These are phyloP conservation scores for Drosophila antonietae DNA, from an alignment of 2,888 invertebrate species.

Conservation along the genomic window DNA sequence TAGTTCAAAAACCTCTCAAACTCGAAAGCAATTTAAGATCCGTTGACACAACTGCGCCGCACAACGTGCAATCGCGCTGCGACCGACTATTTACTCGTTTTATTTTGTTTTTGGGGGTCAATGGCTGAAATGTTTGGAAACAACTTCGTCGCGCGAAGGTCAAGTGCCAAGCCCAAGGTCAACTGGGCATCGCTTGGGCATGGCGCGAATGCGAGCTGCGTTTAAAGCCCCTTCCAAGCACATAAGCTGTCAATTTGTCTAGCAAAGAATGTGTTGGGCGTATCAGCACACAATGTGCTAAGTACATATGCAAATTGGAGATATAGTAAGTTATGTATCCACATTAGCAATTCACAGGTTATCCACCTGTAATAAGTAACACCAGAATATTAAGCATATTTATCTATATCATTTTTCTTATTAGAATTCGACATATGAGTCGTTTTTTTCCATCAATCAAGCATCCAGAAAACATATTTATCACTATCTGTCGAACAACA, in stretches of 20 bases:
- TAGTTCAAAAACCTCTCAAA: slow-evolving; percentile 74
- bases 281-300: slow-evolving; percentile 8
- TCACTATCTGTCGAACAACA: background rate
- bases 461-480: background rate
- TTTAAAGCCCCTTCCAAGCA: background rate
- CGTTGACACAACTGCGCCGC: slow-evolving; percentile 67
- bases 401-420: background rate
- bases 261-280: slow-evolving; percentile 8
- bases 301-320: slow-evolving; percentile 17
- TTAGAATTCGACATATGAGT: background rate
- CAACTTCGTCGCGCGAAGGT: slow-evolving; percentile 57
- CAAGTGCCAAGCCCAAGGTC: slow-evolving; percentile 55
- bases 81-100: slow-evolving; percentile 22
- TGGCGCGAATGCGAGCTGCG: background rate
- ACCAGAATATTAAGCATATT: background rate
- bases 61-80: slow-evolving; percentile 9
- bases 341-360: slow-evolving; percentile 15
- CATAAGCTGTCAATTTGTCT: slow-evolving; percentile 31
- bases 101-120: slow-evolving; percentile 57
- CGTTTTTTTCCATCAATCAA: background rate
- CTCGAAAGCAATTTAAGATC: slow-evolving; percentile 68
- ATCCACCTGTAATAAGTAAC: background rate
- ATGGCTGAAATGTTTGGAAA: slow-evolving; percentile 66
- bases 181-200: slow-evolving; percentile 1
- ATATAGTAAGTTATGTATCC: slow-evolving; percentile 24